These are phyloP conservation scores for Teleogryllus oceanicus DNA, from an alignment of 2,888 invertebrate genomes.

Conservation along the genomic window DNA sequence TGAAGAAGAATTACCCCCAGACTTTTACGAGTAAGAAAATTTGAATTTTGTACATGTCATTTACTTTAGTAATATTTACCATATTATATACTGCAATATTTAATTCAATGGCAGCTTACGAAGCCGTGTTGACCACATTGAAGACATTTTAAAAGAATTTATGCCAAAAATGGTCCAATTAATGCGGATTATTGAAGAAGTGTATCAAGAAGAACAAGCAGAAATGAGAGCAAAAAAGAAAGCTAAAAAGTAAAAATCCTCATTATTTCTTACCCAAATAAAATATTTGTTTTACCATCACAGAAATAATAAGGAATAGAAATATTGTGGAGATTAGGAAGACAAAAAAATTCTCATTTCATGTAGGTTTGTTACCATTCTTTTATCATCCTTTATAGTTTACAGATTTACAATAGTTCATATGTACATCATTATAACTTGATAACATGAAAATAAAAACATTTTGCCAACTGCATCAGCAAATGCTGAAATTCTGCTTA, in stretches of 20 bases:
- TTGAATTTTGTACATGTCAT: too few relatives aligned
- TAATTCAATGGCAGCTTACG: neutral
- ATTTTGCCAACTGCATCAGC: neutral
- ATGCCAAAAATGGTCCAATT: neutral
- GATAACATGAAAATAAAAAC: neutral
- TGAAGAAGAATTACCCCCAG: too few relatives aligned
- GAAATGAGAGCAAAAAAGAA: too few relatives aligned
- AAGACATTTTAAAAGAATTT: neutral
- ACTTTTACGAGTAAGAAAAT: too few relatives aligned
- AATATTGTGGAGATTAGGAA: too few relatives aligned
- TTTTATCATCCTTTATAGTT: neutral
- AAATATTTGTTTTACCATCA: too few relatives aligned
- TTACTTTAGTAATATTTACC: too few relatives aligned
- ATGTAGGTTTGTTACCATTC: conserved; percentile 2
- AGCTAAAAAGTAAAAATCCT: too few relatives aligned
- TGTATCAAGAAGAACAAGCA: neutral
- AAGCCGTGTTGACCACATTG: neutral
- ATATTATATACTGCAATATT: too few relatives aligned
- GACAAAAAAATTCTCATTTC: neutral
- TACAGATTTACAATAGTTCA: conserved; percentile 6
- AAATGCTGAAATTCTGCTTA: neutral
- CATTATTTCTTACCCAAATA: too few relatives aligned
- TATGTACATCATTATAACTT: neutral
- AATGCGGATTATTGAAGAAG: neutral
- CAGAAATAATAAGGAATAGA: too few relatives aligned